Evolutionary conservation across 2,797 vertebrate genomes (phyloP), one percentile per base, ranked within the genome.

Genomic region (Anableps anableps): DNA sequence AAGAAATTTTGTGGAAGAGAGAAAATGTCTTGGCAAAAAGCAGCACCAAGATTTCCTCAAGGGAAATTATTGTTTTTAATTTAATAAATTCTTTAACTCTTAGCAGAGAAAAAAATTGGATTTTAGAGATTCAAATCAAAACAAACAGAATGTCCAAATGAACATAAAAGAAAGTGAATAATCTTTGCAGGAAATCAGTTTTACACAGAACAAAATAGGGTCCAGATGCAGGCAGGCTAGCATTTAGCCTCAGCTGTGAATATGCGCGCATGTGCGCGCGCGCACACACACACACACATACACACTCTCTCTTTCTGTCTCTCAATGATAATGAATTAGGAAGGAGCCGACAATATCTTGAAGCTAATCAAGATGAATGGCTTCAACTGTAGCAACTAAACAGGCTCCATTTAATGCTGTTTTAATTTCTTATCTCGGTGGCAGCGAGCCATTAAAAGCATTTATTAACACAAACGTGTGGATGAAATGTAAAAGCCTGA

Each of bases 41-140:
- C 81, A 74, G 78, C 55, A 5, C 72, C 19, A 80, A 76, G 76
- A 71, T 81, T 90, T 84, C 82, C 93, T 92, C 91, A 74, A 78
- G 91, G 93, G 93, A 94, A 93, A 94, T 92, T 88, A 93, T 92
- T 93, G 90, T 92, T 94, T 92, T 93, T 93, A 90, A 94, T 83
- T 92, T 89, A 93, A 91, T 93, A 92, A 86, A 81, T 91, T 93
- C 83, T 93, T 92, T 92, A 89, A 90, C 85, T 92, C 90, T 89
- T 85, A 88, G 89, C 85, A 77, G 88, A 91, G 75, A 86, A 90
- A 88, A 43, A 60, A 60, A 38, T 1, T 3, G 83, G 89, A 92
- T 94, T 94, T 92, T 76, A 77, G 79, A 89, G 88, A 91, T 92
- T 92, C 81, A 78, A 77, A 88, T 88, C 83, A 84, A 92, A 91